Evolutionary conservation across 2,888 invertebrate genomes (phyloP), one percentile per base, ranked within the genome.

Genomic region (Frankliniella fusca): DNA sequence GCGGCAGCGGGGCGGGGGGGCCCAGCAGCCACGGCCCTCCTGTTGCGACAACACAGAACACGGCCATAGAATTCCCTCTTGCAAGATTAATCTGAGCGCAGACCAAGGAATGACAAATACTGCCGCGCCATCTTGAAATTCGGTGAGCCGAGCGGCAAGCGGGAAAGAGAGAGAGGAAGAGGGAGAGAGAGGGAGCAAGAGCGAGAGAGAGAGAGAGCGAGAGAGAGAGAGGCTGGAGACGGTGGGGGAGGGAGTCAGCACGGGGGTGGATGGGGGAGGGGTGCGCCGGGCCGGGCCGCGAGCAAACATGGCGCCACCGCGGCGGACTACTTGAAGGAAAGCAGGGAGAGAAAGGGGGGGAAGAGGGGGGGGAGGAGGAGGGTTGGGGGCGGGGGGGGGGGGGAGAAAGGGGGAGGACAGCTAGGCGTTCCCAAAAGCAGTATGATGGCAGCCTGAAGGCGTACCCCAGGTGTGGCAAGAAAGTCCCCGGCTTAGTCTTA

Each of bases 401-500:
- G 61, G 8, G 15, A 54, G 54, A 9, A 54, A 18, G 8, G 70
- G 20, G 54, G 54, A 54, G 54, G 20, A 38, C 38, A 38, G 38
- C 38, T 38, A 38, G 38, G 38, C 38, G 38, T 38, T 3, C 38
- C 38, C 38, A 5, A 38, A 38, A 38, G 38, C 38, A 38, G 38
- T 38, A 38, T 38, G 38, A 61, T 11, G 61, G 61, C 61, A 54
- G 54, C 61, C 61, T 15, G 18, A n/a, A 61, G 61, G 61, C 61
- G 8, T 20, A n/a, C 23, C 23, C 70, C 70, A 76, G 70, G 70
- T 76, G 70, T 76, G 70, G 70, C 70, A 76, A 76, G 70, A 76
- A 76, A 76, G 70, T 76, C 70, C 61, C 61, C 70, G 70, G 70
- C 70, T 76, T 76, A 76, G 70, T 76, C 70, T 76, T 76, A 76